Evolutionary conservation across 2,888 invertebrate genomes (phyloP).

Genomic region (Tridacna gigas): DNA sequence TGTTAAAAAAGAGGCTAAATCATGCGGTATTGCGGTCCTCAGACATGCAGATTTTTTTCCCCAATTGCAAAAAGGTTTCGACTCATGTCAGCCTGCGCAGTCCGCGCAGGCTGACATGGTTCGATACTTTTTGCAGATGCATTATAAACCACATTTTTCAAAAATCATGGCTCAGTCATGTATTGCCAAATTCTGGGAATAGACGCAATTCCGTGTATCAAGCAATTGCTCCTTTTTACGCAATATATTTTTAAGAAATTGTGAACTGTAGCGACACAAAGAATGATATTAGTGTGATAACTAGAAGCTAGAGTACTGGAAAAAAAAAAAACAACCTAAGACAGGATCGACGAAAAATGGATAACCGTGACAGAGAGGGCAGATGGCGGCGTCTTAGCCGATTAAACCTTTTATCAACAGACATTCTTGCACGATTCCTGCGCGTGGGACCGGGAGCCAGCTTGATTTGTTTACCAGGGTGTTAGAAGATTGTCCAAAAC

Average conservation of each 20-base stretch:
- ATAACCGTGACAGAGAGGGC: not conserved
- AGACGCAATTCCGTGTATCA: not conserved
- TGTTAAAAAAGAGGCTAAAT: too few species aligned
- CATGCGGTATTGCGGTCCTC: too few species aligned
- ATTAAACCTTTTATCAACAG: constrained; percentile 24
- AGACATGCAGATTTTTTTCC: not conserved
- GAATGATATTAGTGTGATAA: not conserved
- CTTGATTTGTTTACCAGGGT: constrained; percentile 28
- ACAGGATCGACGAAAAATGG: not conserved
- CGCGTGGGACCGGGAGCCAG: constrained; percentile 11
- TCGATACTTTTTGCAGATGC: not conserved
- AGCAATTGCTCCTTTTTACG: not conserved
- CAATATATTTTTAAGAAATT: not conserved
- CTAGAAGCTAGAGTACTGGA: too few species aligned
- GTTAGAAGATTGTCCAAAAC: constrained; percentile 11
- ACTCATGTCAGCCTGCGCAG: too few species aligned
- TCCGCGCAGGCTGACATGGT: too few species aligned
- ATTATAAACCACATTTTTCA: not conserved
- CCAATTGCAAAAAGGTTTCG: too few species aligned
- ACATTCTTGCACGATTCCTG: constrained; percentile 3
- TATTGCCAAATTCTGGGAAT: too few species aligned
- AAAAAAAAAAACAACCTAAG: too few species aligned
- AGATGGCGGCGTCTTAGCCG: constrained; percentile 23
- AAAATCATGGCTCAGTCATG: too few species aligned
- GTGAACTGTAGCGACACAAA: not conserved